Evolutionary conservation across 2,113 vertebrate genomes (phyloP).

Genomic region (Microcebus tavaratra): DNA sequence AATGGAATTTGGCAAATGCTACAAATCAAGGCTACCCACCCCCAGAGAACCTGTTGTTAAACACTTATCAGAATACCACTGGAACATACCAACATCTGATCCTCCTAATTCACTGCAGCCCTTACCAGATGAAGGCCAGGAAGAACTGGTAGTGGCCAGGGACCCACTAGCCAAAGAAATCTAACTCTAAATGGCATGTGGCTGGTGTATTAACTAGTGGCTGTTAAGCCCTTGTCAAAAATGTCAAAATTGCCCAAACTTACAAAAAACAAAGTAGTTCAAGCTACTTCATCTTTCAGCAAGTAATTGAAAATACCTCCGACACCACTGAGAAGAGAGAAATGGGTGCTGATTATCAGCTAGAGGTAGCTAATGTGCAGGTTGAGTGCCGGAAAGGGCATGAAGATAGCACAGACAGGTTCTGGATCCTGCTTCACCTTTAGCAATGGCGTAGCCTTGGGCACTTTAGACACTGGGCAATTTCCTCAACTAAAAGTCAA

Average conservation of each 20-base stretch:
- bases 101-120: background rate
- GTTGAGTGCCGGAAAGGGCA: background rate
- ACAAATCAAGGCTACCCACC: background rate
- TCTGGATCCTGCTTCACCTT: background rate
- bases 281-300: background rate
- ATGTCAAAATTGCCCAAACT: background rate
- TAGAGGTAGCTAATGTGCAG: background rate
- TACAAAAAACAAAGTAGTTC: background rate
- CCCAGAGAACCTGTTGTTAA: background rate
- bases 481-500: background rate
- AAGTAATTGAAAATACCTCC: background rate
- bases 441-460: rapidly evolving
- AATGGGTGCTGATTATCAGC: background rate
- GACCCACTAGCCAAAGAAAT: background rate
- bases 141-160: background rate
- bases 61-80: background rate
- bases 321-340: background rate
- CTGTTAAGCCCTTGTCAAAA: background rate
- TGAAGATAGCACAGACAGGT: background rate
- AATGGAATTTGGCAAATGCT: background rate
- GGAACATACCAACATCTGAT: background rate
- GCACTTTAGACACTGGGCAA: background rate
- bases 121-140: background rate
- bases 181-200: background rate
- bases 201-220: background rate